Base-by-base conservation (phyloP, 2,888 invertebrate genomes). In the Eulithis testata region DNA sequence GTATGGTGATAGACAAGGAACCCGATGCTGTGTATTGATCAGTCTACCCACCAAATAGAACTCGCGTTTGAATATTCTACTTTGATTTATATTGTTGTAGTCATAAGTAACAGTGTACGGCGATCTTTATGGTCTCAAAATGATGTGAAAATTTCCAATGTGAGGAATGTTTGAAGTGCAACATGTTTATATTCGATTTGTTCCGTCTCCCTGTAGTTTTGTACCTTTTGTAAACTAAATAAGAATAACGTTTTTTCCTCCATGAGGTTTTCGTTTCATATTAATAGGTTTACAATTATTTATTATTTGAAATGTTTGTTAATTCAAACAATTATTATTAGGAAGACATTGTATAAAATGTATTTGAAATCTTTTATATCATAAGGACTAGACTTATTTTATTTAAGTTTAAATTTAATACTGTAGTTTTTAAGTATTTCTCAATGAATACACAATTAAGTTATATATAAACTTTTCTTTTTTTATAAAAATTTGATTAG, bases 341-440 rank as follows among this genome's bases (percentile, higher is more conserved):
- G 7, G 54, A 45, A 12, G 40, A 53, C 69, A 65, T 65, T 70
- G 63, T 71, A 68, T 60, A 69, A 71, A 71, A 71, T 71, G 65
- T 70, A 70, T 74, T 71, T 65, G 53, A 67, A 69, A 62, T 65
- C 75, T 64, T 54, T 73, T 71, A 68, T 67, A 64, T 51, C 12
- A 14, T 80, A 79, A 79, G 77, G 76, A 77, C 76, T 85, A 83
- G 81, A 83, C 74, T 74, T 81, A 79, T 77, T 75, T 79, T 85
- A 84, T 84, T 84, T 85, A 82, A 75, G 80, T 68, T 21, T 21
- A 21, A 2, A 21, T 21, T 21, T 11, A 44, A 44, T 27, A 43
- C 80, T 69, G 76, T 78, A 79, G 79, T 40, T 65, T 69, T 60
- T 87, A 87, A 84, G 75, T 73, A 68, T 80, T 82, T 84, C 55